Conservation (phyloP, 2,888 invertebrate genomes). For the Phaedon cochleariae region DNA sequence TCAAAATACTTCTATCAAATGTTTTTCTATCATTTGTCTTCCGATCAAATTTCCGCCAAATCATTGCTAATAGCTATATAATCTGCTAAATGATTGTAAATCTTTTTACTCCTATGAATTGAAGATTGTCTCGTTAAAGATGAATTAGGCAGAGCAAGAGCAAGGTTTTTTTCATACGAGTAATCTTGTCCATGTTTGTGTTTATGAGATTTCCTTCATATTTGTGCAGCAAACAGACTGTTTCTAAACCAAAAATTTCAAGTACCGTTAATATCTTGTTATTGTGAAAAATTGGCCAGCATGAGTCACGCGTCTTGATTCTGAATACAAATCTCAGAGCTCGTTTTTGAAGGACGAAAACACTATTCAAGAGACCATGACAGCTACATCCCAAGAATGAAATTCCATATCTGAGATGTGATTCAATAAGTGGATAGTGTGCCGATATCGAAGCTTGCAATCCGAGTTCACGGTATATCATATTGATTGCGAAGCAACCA, state of each 20-base stretch:
- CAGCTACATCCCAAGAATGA: conserved; percentile 11
- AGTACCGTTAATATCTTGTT: neutral
- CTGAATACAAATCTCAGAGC: neutral
- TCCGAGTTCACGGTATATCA: neutral
- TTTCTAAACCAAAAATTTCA: neutral
- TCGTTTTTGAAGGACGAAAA: neutral
- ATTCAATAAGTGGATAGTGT: neutral
- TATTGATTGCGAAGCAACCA: neutral
- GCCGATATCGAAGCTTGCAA: neutral
- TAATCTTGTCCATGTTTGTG: neutral
- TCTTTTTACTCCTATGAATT: too few relatives aligned
- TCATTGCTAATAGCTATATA: neutral
- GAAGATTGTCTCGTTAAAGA: too few relatives aligned
- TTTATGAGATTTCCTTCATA: neutral
- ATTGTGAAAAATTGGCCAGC: neutral
- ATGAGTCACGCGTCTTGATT: neutral
- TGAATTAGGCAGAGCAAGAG: too few relatives aligned
- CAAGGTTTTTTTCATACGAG: too few relatives aligned
- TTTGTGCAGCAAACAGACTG: neutral
- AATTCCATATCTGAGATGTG: conserved; percentile 8
- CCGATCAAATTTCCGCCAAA: too few relatives aligned
- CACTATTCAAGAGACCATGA: neutral
- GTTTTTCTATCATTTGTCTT: too few relatives aligned
- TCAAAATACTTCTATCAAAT: too few relatives aligned
- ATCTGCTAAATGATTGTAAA: neutral